Percentiles rank a stretch among this genome's conserved stretches.
phyloP scores from a whole-genome alignment of 2,888 invertebrate species.

The Abrostola tripartita region DNA sequence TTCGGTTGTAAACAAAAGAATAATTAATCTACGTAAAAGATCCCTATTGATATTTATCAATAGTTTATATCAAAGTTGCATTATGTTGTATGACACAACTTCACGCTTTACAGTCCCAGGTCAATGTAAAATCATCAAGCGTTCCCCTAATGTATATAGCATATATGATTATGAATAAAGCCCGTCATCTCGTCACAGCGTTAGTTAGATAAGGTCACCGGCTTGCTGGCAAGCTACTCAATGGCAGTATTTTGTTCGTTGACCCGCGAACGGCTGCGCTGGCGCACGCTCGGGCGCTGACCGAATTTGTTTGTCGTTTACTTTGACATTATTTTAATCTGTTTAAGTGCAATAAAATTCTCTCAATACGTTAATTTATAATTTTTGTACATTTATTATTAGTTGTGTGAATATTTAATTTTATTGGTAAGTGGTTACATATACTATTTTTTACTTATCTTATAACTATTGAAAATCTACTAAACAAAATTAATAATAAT shows the following conservation, averaged over 20 bases:
- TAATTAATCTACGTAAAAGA: not conserved
- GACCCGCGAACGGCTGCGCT: conserved; percentile 74
- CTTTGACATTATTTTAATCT: conserved; percentile 33
- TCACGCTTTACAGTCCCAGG: conserved; percentile 31
- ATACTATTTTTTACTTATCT: too few relatives aligned
- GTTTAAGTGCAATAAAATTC: conserved; percentile 19
- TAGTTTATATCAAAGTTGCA: not conserved
- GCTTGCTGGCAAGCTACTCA: conserved; percentile 67
- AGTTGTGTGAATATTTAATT: not conserved
- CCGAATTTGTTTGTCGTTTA: conserved; percentile 26
- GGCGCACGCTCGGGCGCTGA: conserved; percentile 56
- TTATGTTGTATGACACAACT: conserved; percentile 20
- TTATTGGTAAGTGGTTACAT: too few relatives aligned
- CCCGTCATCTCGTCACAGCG: conserved; percentile 59
- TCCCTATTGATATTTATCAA: not conserved
- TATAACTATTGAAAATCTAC: too few relatives aligned
- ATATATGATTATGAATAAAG: conserved; percentile 58
- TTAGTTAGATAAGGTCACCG: conserved; percentile 77
- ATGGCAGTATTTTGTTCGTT: conserved; percentile 80
- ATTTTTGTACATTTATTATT: conserved; percentile 13
- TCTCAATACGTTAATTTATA: conserved; percentile 1
- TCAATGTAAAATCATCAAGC: conserved; percentile 41
- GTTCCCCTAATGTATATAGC: conserved; percentile 49
- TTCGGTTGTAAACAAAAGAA: not conserved
- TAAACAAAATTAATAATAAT: too few relatives aligned